Evolutionary conservation across 2,888 invertebrate species (phyloP).

Genomic region (Dexiosoma caninum): DNA sequence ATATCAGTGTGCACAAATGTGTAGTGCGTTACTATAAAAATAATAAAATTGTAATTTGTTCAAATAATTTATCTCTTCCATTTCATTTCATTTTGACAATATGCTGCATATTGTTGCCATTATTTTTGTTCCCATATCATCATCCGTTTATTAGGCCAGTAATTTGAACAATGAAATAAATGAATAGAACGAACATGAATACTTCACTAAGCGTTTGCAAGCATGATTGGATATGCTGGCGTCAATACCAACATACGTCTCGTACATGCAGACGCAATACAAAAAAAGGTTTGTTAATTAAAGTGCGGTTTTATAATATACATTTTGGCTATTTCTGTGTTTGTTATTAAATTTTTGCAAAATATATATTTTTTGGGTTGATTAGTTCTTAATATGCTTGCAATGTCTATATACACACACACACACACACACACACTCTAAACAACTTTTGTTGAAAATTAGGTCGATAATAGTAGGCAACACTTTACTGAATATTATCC

Average conservation of each 20-base stretch:
- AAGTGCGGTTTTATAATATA: constrained; percentile 19
- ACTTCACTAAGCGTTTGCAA: neutral
- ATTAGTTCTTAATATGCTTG: too few species aligned
- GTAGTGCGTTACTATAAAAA: constrained; percentile 7
- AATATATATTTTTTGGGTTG: neutral
- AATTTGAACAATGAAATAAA: constrained; percentile 25
- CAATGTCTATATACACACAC: too few species aligned
- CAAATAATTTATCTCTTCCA: constrained; percentile 24
- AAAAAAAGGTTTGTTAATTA: constrained; percentile 25
- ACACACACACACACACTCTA: too few species aligned
- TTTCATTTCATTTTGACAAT: neutral
- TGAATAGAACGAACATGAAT: neutral
- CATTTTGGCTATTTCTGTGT: constrained; percentile 31
- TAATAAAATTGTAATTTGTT: constrained; percentile 29
- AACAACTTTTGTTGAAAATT: too few species aligned
- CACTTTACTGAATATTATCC: too few species aligned
- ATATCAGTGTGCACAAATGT: neutral
- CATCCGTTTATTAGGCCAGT: constrained; percentile 29
- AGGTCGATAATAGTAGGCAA: too few species aligned
- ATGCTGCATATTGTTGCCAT: neutral
- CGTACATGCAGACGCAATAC: neutral
- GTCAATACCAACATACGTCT: neutral
- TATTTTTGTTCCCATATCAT: neutral
- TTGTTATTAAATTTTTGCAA: constrained; percentile 12
- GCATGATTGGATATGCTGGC: too few species aligned